Evolutionary conservation across 2,797 vertebrate species (phyloP).

Genomic region (Malacoctenus gilli): DNA sequence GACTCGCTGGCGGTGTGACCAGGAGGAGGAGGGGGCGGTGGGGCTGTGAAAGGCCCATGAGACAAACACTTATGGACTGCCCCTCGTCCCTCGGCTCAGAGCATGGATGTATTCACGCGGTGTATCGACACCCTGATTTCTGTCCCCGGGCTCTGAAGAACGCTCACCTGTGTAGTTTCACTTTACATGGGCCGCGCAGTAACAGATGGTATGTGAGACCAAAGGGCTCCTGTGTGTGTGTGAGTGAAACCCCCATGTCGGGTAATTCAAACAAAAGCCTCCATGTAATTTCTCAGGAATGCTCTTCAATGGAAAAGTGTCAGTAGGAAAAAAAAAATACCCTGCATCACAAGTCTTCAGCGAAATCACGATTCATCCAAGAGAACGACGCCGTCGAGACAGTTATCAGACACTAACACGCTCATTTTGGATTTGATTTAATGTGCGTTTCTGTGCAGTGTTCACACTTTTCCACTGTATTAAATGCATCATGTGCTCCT

Average conservation of each 20-base stretch:
- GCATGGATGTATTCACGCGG: not conserved
- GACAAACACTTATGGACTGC: too few species aligned
- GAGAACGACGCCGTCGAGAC: constrained; percentile 14
- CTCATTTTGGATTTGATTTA: constrained; percentile 24
- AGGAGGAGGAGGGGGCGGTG: too few species aligned
- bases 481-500: constrained; percentile 27
- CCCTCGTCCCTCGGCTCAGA: not conserved
- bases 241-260: constrained; percentile 11
- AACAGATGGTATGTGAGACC: constrained; percentile 39
- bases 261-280: constrained; percentile 37
- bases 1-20: too few species aligned
- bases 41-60: too few species aligned
- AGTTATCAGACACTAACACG: constrained; percentile 23
- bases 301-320: constrained; percentile 57
- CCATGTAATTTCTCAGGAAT: constrained; percentile 63
- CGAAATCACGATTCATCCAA: constrained; percentile 10
- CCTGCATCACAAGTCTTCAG: not conserved
- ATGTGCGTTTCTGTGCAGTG: constrained; percentile 1
- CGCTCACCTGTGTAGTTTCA: constrained; percentile 52
- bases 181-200: constrained; percentile 48
- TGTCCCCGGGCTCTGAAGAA: constrained; percentile 3
- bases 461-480: constrained; percentile 6
- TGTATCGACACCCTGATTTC: constrained; percentile 5
- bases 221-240: constrained; percentile 21
- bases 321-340: too few species aligned